These are phyloP conservation scores for Marisa cornuarietis DNA, from an alignment of 1,140 invertebrate genomes.

Conservation along the genomic window DNA sequence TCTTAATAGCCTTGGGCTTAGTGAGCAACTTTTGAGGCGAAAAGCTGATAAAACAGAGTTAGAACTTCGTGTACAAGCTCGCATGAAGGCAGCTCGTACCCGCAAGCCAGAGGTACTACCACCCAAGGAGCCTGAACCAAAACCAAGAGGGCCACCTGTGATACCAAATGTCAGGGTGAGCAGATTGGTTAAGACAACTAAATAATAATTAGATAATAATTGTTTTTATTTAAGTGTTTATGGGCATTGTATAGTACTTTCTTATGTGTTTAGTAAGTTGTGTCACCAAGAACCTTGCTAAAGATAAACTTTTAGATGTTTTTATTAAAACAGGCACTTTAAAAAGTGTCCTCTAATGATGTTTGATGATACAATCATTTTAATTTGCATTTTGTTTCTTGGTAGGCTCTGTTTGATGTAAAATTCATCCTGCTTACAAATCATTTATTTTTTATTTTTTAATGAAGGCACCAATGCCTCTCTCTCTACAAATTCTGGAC, in stretches of 20 bases:
- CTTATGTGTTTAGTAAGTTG: no score
- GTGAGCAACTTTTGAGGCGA: constrained; percentile 50
- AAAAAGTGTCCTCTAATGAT: no score
- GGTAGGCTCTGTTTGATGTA: no score
- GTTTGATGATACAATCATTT: no score
- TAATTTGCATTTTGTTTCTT: no score
- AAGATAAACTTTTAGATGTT: no score
- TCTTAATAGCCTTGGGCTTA: constrained; percentile 57
- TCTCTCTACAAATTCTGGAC: constrained; percentile 55
- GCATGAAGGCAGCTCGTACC: constrained; percentile 25
- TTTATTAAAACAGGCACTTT: no score
- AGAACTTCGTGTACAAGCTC: constrained; percentile 52
- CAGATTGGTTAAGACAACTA: not conserved
- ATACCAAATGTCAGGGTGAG: constrained; percentile 37
- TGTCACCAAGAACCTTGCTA: no score
- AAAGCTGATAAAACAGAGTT: constrained; percentile 58
- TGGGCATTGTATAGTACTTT: no score
- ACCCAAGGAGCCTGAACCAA: constrained; percentile 27
- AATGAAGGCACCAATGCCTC: constrained; percentile 45
- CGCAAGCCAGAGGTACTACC: constrained; percentile 25
- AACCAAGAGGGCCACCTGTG: constrained; percentile 23
- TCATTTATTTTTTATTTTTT: not conserved
- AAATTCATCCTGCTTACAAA: no score
- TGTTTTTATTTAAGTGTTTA: not conserved
- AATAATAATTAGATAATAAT: not conserved